Percentiles rank a stretch among this genome's conserved stretches.
Evolutionary conservation across 2,888 invertebrate genomes (phyloP).

Genomic region (Amphipoea lucens): DNA sequence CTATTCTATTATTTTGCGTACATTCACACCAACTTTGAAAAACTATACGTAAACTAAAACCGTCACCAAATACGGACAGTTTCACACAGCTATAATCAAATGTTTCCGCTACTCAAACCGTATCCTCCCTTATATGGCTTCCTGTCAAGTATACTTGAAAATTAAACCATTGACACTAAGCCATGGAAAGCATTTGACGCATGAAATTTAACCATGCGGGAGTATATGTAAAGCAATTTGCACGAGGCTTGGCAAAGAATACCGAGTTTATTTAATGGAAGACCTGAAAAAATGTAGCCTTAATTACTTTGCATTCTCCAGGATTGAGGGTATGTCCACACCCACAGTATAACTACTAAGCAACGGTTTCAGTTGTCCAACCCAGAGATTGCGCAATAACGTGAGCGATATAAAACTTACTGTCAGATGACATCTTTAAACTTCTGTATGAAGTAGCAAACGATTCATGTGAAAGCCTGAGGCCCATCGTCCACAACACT

Average conservation of each 20-base stretch:
- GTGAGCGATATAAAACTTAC: too few relatives aligned
- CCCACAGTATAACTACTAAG: background rate
- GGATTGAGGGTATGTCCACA: constrained; percentile 3
- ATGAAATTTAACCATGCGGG: constrained; percentile 36
- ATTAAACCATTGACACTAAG: constrained; percentile 22
- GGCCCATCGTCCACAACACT: background rate
- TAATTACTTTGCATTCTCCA: constrained; percentile 38
- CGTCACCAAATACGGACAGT: background rate
- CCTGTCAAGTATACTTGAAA: constrained; percentile 25
- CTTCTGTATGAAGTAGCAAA: background rate
- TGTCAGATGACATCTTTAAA: background rate
- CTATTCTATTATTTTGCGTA: background rate
- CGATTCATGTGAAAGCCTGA: background rate
- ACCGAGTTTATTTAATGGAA: constrained; percentile 43
- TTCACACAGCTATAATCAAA: background rate
- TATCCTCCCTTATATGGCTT: constrained; percentile 29
- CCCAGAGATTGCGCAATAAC: background rate
- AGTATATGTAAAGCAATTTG: constrained; percentile 29
- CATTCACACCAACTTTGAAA: background rate
- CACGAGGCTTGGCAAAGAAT: constrained; percentile 32
- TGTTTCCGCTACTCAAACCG: constrained; percentile 24
- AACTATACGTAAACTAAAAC: background rate
- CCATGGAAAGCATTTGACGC: constrained; percentile 25
- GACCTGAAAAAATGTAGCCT: constrained; percentile 8
- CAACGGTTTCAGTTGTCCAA: background rate